A percentile compares a stretch with the other conserved stretches of the same genome.
phyloP scores from a whole-genome alignment of 2,797 vertebrate species.

The Synaphobranchus kaupii region DNA sequence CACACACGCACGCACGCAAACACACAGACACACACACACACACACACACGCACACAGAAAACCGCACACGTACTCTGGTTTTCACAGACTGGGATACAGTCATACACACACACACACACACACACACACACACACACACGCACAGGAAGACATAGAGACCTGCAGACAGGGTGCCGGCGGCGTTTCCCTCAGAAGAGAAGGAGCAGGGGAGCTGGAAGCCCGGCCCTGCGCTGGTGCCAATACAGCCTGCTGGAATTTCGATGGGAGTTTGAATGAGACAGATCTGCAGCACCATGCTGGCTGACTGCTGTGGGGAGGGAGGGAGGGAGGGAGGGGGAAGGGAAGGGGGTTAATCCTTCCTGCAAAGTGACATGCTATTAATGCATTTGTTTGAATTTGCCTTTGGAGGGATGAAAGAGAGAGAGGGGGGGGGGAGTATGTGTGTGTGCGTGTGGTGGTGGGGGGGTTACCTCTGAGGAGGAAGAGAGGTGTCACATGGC shows the following conservation, averaged over 20 bases:
- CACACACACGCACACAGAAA: neutral
- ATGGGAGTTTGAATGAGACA: conserved; percentile 52
- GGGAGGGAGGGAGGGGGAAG: neutral
- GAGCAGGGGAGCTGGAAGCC: conserved; percentile 30
- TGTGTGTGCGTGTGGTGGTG: neutral
- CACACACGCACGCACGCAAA: neutral
- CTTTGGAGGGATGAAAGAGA: conserved; percentile 21
- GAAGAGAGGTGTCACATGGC: neutral
- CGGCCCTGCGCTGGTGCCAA: neutral
- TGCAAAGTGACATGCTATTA: conserved; percentile 20
- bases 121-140: neutral
- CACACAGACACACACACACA: neutral
- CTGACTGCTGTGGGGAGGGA: conserved; percentile 37
- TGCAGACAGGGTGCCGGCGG: neutral
- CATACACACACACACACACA: neutral
- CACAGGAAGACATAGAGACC: neutral
- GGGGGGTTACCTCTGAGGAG: neutral
- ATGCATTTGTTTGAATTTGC: conserved; percentile 21
- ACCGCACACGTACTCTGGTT: neutral
- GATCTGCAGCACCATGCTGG: conserved; percentile 46
- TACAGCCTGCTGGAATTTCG: conserved; percentile 18
- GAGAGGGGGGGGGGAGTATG: neutral
- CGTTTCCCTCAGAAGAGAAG: neutral
- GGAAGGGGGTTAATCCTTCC: conserved; percentile 4
- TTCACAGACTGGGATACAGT: neutral